Conservation (phyloP, 2,888 invertebrate species). For the Protonemura montana region DNA sequence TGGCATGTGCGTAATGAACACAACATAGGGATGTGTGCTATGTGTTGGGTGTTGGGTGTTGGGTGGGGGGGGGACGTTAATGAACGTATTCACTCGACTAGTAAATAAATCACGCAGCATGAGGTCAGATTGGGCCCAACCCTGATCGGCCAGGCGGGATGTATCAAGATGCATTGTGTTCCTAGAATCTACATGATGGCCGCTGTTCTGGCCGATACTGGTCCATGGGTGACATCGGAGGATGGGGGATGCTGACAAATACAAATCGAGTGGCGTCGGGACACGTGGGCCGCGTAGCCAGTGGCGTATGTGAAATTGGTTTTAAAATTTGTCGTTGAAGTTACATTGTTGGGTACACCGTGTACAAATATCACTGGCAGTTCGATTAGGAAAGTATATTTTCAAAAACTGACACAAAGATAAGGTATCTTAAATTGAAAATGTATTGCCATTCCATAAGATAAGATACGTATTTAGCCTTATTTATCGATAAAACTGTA, state of each 20-base stretch:
- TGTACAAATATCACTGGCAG: too few species aligned
- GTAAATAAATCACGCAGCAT: constrained; percentile 45
- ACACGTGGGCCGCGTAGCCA: too few species aligned
- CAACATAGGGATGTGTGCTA: neutral
- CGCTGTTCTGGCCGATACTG: neutral
- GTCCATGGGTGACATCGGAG: neutral
- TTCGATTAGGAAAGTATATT: too few species aligned
- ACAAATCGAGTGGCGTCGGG: neutral
- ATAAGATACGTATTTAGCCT: too few species aligned
- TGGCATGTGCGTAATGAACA: neutral
- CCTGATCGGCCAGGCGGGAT: constrained; percentile 15
- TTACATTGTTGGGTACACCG: too few species aligned
- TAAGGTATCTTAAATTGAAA: too few species aligned
- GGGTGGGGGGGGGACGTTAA: constrained; percentile 8
- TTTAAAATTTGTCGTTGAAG: too few species aligned
- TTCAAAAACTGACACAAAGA: too few species aligned
- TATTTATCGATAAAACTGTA: too few species aligned
- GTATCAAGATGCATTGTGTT: constrained; percentile 45
- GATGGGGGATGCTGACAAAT: neutral
- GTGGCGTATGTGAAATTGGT: too few species aligned
- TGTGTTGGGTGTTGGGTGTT: neutral
- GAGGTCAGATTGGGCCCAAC: constrained; percentile 43
- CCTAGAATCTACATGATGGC: neutral
- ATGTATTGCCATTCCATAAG: too few species aligned
- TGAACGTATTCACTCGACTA: constrained; percentile 39